A percentile compares a stretch with the other conserved stretches of the same genome.
Evolutionary conservation across 2,113 vertebrate genomes (phyloP).

Genomic region (Notechis scutatus): DNA sequence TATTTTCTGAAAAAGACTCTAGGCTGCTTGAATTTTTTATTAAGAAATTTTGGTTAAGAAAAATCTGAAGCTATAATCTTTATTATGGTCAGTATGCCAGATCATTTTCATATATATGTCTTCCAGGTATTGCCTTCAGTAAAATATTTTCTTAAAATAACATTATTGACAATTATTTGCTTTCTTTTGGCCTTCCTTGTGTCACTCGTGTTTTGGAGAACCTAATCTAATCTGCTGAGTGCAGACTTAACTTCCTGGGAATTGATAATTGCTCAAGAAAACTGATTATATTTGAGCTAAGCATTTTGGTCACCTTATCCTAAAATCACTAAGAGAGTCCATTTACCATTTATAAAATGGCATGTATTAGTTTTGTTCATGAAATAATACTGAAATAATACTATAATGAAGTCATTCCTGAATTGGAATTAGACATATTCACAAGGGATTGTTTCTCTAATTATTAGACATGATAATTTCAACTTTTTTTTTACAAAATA

Average conservation of each 20-base stretch:
- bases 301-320: not conserved
- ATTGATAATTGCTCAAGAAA: not conserved
- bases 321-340: not conserved
- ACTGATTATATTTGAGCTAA: not conserved
- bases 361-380: not conserved
- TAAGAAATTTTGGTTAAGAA: not conserved
- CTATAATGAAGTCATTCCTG: not conserved
- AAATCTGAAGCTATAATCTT: not conserved
- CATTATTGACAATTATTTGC: not conserved
- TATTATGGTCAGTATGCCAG: not conserved
- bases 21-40: not conserved
- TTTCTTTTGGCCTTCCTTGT: not conserved
- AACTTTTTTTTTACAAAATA: not conserved
- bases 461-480: not conserved
- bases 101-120: not conserved
- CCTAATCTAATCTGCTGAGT: not conserved
- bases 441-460: not conserved
- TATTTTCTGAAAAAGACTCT: not conserved
- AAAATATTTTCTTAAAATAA: not conserved
- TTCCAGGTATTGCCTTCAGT: not conserved
- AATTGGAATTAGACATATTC: not conserved
- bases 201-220: not conserved
- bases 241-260: not conserved
- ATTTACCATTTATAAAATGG: not conserved
- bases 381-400: not conserved